Evolutionary conservation across 2,113 vertebrate genomes (phyloP).

Genomic region (Amphiprion percula): DNA sequence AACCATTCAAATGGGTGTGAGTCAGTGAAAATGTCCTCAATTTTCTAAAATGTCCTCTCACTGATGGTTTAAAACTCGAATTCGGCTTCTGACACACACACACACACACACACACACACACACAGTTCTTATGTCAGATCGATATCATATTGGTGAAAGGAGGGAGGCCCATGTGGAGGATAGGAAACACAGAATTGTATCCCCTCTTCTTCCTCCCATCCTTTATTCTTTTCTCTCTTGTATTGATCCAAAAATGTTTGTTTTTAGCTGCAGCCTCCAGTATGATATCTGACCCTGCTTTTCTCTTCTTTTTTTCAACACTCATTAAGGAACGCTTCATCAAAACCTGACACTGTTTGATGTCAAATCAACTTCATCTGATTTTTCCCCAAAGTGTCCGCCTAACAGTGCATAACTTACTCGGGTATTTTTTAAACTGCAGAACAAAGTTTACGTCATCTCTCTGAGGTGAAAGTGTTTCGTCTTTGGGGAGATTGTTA

Average conservation of each 20-base stretch:
- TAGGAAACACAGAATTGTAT: constrained; percentile 49
- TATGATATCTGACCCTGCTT: constrained; percentile 20
- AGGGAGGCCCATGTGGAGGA: constrained; percentile 53
- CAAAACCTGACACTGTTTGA: not conserved
- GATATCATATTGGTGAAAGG: constrained; percentile 35
- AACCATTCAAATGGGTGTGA: too few species aligned
- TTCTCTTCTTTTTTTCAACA: not conserved
- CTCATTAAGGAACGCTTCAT: not conserved
- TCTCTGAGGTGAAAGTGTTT: constrained; percentile 2
- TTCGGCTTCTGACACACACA: not conserved
- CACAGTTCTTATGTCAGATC: constrained; percentile 31
- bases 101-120: constrained; percentile 15
- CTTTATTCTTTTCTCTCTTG: constrained; percentile 36
- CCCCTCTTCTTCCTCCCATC: constrained; percentile 19
- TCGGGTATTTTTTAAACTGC: not conserved
- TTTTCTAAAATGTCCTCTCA: too few species aligned
- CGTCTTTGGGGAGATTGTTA: constrained; percentile 42
- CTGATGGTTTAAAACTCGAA: too few species aligned
- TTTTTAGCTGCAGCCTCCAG: constrained; percentile 65
- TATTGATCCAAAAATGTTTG: constrained; percentile 59
- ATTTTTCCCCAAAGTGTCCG: not conserved
- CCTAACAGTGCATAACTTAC: not conserved
- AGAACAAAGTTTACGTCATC: not conserved
- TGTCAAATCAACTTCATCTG: not conserved
- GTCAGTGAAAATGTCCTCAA: too few species aligned